These are phyloP conservation scores for Latrodectus elegans DNA, from an alignment of 2,888 invertebrate genomes.

Conservation along the genomic window DNA sequence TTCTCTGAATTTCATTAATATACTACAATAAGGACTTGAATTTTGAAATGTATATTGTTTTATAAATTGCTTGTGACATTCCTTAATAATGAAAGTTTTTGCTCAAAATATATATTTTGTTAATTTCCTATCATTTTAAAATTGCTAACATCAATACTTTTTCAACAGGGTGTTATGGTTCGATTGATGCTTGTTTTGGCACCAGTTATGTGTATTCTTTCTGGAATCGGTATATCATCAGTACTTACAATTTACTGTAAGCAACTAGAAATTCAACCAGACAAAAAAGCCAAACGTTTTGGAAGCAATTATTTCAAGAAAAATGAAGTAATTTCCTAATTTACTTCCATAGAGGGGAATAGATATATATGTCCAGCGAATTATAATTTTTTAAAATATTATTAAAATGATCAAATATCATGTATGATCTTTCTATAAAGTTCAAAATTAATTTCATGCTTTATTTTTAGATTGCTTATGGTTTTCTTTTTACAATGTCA, in stretches of 20 bases:
- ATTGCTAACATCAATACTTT: neutral
- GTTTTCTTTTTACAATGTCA: constrained; percentile 88
- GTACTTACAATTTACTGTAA: constrained; percentile 89
- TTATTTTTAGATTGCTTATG: constrained; percentile 80
- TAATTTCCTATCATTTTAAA: neutral
- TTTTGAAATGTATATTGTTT: too few species aligned
- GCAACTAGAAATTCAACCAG: constrained; percentile 80
- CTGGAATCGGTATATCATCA: constrained; percentile 94
- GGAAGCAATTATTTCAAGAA: constrained; percentile 83
- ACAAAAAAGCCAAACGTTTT: constrained; percentile 72
- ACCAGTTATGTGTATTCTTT: constrained; percentile 98
- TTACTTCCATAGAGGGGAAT: neutral
- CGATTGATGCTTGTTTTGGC: constrained; percentile 98
- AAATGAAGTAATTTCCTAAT: constrained; percentile 78
- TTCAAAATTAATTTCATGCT: too few species aligned
- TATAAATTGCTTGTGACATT: too few species aligned
- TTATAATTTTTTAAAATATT: too few species aligned
- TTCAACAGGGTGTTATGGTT: constrained; percentile 91
- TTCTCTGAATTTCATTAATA: too few species aligned
- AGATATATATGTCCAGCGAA: too few species aligned
- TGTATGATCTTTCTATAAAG: too few species aligned
- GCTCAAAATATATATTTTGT: too few species aligned
- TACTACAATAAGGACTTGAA: too few species aligned
- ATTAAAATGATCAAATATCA: too few species aligned
- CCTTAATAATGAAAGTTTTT: too few species aligned